Percentiles rank a stretch among this genome's conserved stretches.
Evolutionary conservation across 2,888 invertebrate genomes (phyloP).

Genomic region (Andrena trimmerana): DNA sequence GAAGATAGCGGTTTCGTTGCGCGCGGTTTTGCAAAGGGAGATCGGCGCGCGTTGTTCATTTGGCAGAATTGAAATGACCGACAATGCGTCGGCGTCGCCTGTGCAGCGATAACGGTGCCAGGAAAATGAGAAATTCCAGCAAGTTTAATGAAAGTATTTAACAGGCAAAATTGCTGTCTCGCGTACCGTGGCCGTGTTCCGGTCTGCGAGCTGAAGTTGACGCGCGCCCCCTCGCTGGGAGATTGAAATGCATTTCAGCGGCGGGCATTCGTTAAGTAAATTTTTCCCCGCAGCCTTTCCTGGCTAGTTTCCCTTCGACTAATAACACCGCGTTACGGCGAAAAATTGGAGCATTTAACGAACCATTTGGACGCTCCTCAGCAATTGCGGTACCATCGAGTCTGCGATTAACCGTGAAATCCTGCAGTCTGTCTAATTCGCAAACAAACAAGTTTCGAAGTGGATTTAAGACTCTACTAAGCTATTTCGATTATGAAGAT

Average conservation of each 20-base stretch:
- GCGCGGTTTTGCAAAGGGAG: not conserved
- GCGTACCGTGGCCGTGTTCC: slow-evolving; percentile 28
- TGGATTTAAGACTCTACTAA: not conserved
- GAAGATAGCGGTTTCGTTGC: not conserved
- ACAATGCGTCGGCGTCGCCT: slow-evolving; percentile 16
- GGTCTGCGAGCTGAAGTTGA: slow-evolving; percentile 9
- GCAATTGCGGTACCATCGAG: not conserved
- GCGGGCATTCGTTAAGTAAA: slow-evolving; percentile 40
- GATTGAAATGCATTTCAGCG: slow-evolving; percentile 57
- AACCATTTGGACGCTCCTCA: not conserved
- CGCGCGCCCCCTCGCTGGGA: slow-evolving; percentile 21
- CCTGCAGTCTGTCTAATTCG: not conserved
- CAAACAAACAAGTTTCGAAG: not conserved
- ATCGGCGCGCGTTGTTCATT: slow-evolving; percentile 56
- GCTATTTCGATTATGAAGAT: no score
- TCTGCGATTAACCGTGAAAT: not conserved
- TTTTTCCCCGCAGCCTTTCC: not conserved
- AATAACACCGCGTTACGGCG: slow-evolving; percentile 1
- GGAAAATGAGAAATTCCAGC: slow-evolving; percentile 74
- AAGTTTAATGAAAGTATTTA: slow-evolving; percentile 79
- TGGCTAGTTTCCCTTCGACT: slow-evolving; percentile 24
- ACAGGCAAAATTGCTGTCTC: slow-evolving; percentile 67
- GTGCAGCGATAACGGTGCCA: slow-evolving; percentile 59
- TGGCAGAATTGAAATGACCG: slow-evolving; percentile 62
- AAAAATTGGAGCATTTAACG: not conserved